Base-by-base conservation (phyloP, 2,113 vertebrate species). In the Todiramphus saurophagus region DNA sequence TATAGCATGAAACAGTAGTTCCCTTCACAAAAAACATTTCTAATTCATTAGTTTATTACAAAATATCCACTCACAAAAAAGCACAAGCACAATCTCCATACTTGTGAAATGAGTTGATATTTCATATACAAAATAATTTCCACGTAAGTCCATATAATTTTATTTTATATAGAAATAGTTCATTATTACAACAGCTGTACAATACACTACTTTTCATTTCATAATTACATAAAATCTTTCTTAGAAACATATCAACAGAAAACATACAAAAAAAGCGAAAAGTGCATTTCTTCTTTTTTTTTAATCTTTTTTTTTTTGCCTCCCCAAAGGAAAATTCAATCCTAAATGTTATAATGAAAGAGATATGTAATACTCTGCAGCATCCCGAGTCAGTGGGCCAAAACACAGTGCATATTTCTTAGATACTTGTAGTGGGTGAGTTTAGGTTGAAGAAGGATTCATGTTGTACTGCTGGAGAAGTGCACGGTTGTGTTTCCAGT, bases 81-180 rank as follows among this genome's bases (percentile, higher is more conserved):
- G 94, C 97, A 97, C 96, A 97, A 98, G 94, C 96, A 97, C 96
- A 97, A 95, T 51, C 90, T 98, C 96, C 94, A 97, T 96, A 96
- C 96, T 97, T 97, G 96, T 97, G 97, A 98, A 98, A 98, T 98
- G 97, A 98, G 95, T 95, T 96, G 96, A 97, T 96, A 96, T 98
- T 97, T 98, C 97, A 96, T 97, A 98, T 98, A 98, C 97, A 98
- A 98, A 98, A 98, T 98, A 98, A 98, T 98, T 97, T 98, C 97
- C 97, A 98, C 98, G 96, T 98, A 97, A 97, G 98, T 96, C 96
- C 98, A 91, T 98, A 98, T 97, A 98, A 97, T 98, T 98, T 98
- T 97, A 97, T 98, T 98, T 98, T 96, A 98, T 98, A 98, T 98
- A 98, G 98, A 98, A 98, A 98, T 98, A 98, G 97, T 95, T 98